Base-by-base conservation (phyloP, 2,888 invertebrate genomes). In the Dorcus hopei region DNA sequence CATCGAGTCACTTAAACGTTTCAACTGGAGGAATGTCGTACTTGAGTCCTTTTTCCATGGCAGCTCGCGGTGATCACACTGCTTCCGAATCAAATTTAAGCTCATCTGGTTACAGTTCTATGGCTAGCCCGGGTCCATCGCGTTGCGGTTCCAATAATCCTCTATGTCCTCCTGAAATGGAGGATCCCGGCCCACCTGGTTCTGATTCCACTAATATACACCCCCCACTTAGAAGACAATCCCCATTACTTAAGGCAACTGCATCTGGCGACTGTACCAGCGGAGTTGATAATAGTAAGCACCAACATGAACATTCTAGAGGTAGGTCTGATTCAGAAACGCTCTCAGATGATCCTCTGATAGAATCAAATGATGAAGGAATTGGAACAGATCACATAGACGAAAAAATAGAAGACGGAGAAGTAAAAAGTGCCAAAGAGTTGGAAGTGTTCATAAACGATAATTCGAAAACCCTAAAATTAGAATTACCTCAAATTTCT, bases 51-150 rank as follows among this genome's bases (percentile, higher is more conserved):
- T 91, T 91, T 74, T 86, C 89, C 1, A 88, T 89, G 83, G 85
- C 87, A 47, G 83, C 84, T 1, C 80, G 88, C 64, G 86, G 86
- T 9, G 89, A 90, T 70, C 83, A 91, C 65, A 89, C 88, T 2
- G 89, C 90, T 9, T 91, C 91, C 0, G 91, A 92, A 78, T 91
- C 91, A 2, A 92, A 92, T 75, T 80, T 92, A 42, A 91, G 91
- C 63, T 91, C 91, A 7, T 91, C 91, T 0, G 92, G 92, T 7
- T 92, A 92, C 74, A 90, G 90, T 64, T 91, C 91, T 2, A 91
- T 91, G 88, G 90, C 91, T 0, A 90, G 90, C 76, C 91, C 91
- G 0, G 91, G 90, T 0, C 89, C 91, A 3, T 91, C 91, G 1
- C 80, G 91, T 61, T 91, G 91, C 73, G 90, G 90, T 5, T 91